phyloP scores from a whole-genome alignment of 2,888 invertebrate genomes.

The Heteromurus nitidus region DNA sequence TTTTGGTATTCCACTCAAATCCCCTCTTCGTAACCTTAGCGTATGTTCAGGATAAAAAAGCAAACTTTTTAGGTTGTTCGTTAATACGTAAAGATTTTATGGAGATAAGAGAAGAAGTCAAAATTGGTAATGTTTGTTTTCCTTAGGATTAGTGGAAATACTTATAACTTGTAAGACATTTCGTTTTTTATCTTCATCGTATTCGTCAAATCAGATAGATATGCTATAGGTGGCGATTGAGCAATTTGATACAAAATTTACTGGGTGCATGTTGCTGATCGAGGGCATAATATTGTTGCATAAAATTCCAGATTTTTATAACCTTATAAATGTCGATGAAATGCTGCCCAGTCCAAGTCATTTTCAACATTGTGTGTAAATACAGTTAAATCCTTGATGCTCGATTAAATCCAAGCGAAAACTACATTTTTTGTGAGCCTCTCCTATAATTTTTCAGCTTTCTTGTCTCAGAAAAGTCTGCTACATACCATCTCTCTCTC shows the following conservation, averaged over 20 bases:
- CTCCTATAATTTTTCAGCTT: neutral
- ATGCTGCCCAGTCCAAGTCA: neutral
- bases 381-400: neutral
- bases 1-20: no score
- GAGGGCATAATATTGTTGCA: neutral
- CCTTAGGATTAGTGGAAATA: neutral
- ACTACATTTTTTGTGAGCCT: neutral
- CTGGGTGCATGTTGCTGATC: neutral
- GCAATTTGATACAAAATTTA: neutral
- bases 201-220: neutral
- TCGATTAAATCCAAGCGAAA: neutral
- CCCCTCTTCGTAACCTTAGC: no score
- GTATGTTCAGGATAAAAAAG: neutral
- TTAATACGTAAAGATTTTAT: conserved; percentile 10
- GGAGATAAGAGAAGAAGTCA: conserved; percentile 7
- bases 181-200: no score
- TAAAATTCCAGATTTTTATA: no score
- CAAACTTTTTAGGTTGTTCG: neutral
- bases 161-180: neutral
- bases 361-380: neutral
- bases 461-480: neutral
- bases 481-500: neutral
- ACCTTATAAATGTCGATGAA: neutral
- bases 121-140: conserved; percentile 11
- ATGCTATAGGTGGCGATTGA: neutral